Conservation (phyloP, 2,797 vertebrate genomes). For the Myioborus miniatus region DNA sequence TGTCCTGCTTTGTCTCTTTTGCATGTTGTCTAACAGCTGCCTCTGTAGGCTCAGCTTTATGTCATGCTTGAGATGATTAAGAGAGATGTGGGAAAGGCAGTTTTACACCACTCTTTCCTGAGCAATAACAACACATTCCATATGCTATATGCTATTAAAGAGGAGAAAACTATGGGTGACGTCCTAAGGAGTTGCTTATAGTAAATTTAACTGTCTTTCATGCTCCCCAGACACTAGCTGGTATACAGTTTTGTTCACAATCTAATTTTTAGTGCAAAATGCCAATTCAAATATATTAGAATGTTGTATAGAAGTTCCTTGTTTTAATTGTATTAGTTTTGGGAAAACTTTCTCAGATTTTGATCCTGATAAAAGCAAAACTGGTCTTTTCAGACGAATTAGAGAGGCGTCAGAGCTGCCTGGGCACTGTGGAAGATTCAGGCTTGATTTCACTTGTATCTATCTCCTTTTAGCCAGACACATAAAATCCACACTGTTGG, state of each 20-base stretch:
- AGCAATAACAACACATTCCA: background rate
- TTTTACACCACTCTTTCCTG: background rate
- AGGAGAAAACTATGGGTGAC: background rate
- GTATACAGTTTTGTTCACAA: background rate
- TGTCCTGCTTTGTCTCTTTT: background rate
- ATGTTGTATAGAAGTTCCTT: background rate
- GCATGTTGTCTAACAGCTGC: background rate
- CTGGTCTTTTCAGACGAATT: background rate
- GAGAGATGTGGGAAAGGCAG: background rate
- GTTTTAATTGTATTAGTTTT: background rate
- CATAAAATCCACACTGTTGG: background rate
- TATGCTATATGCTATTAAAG: background rate
- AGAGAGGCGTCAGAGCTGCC: background rate
- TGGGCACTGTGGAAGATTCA: background rate
- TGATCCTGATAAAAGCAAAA: background rate
- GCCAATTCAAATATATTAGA: background rate
- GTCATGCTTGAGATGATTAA: background rate
- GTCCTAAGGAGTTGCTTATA: background rate
- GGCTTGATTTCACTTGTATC: background rate
- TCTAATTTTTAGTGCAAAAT: background rate
- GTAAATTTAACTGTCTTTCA: background rate
- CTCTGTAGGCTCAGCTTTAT: background rate
- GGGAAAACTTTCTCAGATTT: background rate
- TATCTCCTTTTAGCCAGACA: background rate
- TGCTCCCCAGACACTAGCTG: background rate